Evolutionary conservation across 2,113 vertebrate genomes (phyloP).

Genomic region (Arvicanthis niloticus): DNA sequence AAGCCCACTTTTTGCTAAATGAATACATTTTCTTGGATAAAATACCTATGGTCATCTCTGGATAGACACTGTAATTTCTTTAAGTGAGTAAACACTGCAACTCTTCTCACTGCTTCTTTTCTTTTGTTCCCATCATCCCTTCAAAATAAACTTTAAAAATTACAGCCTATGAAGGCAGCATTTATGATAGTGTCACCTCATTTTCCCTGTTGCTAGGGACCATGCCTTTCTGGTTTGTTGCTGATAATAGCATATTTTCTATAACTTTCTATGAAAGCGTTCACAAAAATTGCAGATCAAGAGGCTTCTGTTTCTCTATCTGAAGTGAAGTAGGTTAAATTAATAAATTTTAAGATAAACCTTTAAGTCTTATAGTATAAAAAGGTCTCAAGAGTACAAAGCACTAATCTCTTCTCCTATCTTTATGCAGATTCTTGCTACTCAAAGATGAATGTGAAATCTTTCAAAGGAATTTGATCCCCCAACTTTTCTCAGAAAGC

Average conservation of each 20-base stretch:
- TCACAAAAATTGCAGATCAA: constrained; percentile 38
- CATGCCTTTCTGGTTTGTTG: constrained; percentile 8
- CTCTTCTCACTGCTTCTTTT: not conserved
- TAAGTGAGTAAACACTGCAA: constrained; percentile 58
- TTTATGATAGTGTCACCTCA: constrained; percentile 30
- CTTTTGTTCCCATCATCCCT: constrained; percentile 50
- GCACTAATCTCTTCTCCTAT: not conserved
- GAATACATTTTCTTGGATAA: constrained; percentile 62
- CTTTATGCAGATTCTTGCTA: constrained; percentile 21
- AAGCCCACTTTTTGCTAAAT: constrained; percentile 49
- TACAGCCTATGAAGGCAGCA: not conserved
- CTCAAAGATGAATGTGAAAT: not conserved
- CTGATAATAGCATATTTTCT: constrained; percentile 4
- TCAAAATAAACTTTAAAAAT: constrained; percentile 44
- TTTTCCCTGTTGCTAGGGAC: constrained; percentile 11
- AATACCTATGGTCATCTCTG: constrained; percentile 55
- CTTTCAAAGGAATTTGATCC: constrained; percentile 58
- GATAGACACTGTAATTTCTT: constrained; percentile 63
- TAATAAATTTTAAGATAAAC: constrained; percentile 26
- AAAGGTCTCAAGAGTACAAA: constrained; percentile 9
- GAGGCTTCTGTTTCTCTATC: constrained; percentile 23
- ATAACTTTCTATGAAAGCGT: not conserved
- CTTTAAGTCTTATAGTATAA: constrained; percentile 37
- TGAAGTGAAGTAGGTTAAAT: constrained; percentile 34
- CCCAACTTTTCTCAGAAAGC: not conserved